Evolutionary conservation across 2,888 invertebrate species (phyloP).

Genomic region (Halictus ligatus): DNA sequence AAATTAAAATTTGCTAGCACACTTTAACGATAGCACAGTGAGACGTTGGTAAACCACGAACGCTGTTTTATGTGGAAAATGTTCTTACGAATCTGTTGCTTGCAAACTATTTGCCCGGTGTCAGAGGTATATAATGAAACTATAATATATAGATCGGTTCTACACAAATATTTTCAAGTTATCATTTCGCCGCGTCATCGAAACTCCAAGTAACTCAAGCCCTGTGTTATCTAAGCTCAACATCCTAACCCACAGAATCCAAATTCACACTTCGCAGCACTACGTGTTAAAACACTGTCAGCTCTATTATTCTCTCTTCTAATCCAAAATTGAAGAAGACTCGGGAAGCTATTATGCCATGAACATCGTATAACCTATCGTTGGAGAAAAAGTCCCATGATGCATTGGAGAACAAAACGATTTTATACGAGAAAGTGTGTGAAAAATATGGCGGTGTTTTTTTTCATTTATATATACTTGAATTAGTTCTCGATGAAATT

Average conservation of each 20-base stretch:
- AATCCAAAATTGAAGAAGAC: neutral
- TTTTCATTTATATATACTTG: neutral
- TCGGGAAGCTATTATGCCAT: neutral
- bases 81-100: neutral
- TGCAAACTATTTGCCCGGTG: neutral
- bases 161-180: constrained; percentile 1
- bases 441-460: neutral
- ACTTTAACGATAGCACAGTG: neutral
- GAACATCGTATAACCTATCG: neutral
- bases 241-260: neutral
- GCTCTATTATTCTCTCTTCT: neutral
- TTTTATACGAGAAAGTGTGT: neutral
- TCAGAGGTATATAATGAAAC: neutral
- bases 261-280: neutral
- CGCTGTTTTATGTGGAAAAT: neutral
- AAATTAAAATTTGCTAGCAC: too few relatives aligned
- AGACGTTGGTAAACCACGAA: neutral
- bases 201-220: neutral
- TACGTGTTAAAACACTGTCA: neutral
- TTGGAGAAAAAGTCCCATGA: neutral
- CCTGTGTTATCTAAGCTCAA: neutral
- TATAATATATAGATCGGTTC: neutral
- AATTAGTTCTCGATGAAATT: neutral
- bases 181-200: neutral
- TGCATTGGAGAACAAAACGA: neutral